phyloP scores from a whole-genome alignment of 1,140 invertebrate genomes.

The Zaprionus davidi region DNA sequence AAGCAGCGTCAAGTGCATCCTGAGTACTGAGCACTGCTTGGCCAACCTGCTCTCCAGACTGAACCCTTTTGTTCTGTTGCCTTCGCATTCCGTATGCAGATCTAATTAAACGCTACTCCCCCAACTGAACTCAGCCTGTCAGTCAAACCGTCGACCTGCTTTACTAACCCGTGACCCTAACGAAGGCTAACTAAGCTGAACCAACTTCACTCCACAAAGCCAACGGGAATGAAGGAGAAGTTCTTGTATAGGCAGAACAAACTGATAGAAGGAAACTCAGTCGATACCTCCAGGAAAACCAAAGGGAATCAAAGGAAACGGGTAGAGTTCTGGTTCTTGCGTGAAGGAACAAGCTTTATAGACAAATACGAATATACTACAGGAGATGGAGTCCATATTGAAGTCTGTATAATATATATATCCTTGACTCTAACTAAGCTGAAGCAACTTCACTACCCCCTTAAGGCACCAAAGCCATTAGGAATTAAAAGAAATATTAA shows the following conservation, averaged over 20 bases:
- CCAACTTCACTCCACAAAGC: background rate
- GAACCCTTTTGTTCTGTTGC: background rate
- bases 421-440: too few species aligned
- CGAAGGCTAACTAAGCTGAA: background rate
- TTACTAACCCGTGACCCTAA: slow-evolving; percentile 42
- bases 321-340: too few species aligned
- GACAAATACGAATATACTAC: too few species aligned
- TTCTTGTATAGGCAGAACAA: too few species aligned
- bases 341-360: too few species aligned
- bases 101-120: slow-evolving; percentile 70
- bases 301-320: background rate
- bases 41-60: background rate
- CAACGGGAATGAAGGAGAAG: background rate
- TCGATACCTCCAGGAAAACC: background rate
- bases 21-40: slow-evolving; percentile 7
- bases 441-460: too few species aligned
- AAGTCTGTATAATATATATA: too few species aligned
- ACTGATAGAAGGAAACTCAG: too few species aligned
- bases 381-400: too few species aligned
- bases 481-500: too few species aligned
- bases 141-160: slow-evolving; percentile 54
- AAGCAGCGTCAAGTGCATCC: slow-evolving; percentile 47
- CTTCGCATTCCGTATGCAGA: slow-evolving; percentile 67
- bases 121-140: slow-evolving; percentile 21
- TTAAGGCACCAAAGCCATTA: too few species aligned